phyloP scores from a whole-genome alignment of 2,888 invertebrate genomes.

The Daptonema setosum region DNA sequence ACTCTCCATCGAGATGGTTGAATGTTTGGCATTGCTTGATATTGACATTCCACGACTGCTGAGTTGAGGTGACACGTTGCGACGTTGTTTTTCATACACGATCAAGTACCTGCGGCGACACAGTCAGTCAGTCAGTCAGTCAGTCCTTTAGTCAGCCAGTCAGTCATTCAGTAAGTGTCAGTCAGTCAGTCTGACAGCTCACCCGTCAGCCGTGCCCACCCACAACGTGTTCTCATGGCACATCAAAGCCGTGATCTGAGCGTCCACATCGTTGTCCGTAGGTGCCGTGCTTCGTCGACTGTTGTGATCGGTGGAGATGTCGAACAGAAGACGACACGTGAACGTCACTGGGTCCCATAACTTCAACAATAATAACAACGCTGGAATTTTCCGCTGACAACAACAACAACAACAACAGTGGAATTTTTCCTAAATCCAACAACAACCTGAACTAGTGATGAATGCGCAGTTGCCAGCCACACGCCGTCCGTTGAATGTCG shows the following conservation, averaged over 20 bases:
- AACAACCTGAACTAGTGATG: constrained; percentile 32
- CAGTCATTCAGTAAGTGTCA: background rate
- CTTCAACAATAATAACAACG: too few species aligned
- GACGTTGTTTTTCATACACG: constrained; percentile 23
- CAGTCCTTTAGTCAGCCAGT: too few species aligned
- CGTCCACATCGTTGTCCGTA: constrained; percentile 14
- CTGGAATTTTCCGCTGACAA: too few species aligned
- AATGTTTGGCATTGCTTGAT: too few species aligned
- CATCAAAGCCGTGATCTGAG: constrained; percentile 30
- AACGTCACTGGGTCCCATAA: constrained; percentile 32
- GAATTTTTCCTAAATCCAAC: background rate
- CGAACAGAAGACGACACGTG: constrained; percentile 34
- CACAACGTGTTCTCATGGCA: constrained; percentile 30
- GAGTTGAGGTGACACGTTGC: too few species aligned
- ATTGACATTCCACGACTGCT: too few species aligned
- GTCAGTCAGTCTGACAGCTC: background rate
- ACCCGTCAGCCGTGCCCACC: constrained; percentile 36
- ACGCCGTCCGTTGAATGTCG: constrained; percentile 29
- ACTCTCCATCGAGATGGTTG: too few species aligned
- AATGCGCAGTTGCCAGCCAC: constrained; percentile 34
- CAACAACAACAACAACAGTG: background rate
- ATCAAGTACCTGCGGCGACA: constrained; percentile 15
- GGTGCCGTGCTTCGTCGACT: constrained; percentile 1
- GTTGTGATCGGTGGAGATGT: constrained; percentile 28
- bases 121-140: background rate